These are phyloP conservation scores for Diaphora mendica DNA, from an alignment of 2,888 invertebrate genomes.

Conservation along the genomic window DNA sequence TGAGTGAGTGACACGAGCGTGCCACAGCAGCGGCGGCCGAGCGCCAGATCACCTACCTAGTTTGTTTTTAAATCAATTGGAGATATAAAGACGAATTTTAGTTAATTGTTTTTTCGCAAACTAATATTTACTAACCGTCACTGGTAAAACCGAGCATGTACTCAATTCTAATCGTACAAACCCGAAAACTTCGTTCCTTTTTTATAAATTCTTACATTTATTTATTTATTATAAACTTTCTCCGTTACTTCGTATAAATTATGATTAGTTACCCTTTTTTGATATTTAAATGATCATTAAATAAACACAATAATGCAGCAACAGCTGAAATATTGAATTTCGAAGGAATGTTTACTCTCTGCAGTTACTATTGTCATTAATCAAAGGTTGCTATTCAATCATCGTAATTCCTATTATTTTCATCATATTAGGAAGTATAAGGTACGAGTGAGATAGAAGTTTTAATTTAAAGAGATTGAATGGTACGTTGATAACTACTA, in stretches of 20 bases:
- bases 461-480: slow-evolving; percentile 30
- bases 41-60: no score
- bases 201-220: no score
- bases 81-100: no score
- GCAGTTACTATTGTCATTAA: slow-evolving; percentile 67
- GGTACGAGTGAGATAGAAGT: slow-evolving; percentile 33
- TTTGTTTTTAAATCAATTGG: no score
- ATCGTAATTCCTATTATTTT: slow-evolving; percentile 40
- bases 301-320: slow-evolving; percentile 67
- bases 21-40: no score
- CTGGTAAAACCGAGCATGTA: no score
- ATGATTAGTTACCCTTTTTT: background rate
- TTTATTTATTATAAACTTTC: no score
- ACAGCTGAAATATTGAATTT: slow-evolving; percentile 69
- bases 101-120: no score
- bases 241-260: background rate
- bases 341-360: slow-evolving; percentile 56
- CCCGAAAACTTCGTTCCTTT: no score
- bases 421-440: slow-evolving; percentile 8
- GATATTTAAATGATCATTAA: slow-evolving; percentile 51
- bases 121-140: no score
- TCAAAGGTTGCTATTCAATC: slow-evolving; percentile 62
- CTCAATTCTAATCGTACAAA: no score
- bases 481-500: slow-evolving; percentile 32
- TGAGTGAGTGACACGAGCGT: no score